These are phyloP conservation scores for Tenebrio molitor DNA, from an alignment of 1,140 invertebrate genomes.

Conservation along the genomic window DNA sequence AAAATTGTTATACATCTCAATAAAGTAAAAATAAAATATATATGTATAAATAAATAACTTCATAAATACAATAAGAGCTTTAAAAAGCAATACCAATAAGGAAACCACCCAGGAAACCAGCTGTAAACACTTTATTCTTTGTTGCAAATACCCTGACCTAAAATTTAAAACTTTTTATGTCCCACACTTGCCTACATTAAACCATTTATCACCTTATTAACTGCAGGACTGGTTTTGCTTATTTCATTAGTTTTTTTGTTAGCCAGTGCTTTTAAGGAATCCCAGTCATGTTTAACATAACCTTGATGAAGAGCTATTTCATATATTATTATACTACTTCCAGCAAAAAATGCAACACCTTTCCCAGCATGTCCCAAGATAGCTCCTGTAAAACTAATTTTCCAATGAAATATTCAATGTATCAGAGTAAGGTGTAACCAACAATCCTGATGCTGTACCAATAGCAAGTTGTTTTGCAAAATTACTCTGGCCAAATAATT, in stretches of 20 bases:
- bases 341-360: background rate
- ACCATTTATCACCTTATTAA: constrained; percentile 6
- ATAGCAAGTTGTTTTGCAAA: constrained; percentile 11
- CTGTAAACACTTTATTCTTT: background rate
- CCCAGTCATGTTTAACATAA: constrained; percentile 14
- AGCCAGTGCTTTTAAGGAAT: constrained; percentile 4
- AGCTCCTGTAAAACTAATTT: constrained; percentile 18
- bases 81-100: constrained; percentile 24
- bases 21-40: too few species aligned
- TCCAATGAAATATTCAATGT: background rate
- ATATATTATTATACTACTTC: constrained; percentile 10
- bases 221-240: background rate
- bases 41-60: background rate
- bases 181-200: too few species aligned
- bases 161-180: constrained; percentile 10
- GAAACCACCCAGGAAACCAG: constrained; percentile 29
- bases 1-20: too few species aligned
- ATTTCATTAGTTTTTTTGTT: constrained; percentile 9
- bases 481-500: background rate
- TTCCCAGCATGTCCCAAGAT: background rate
- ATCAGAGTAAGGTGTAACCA: background rate
- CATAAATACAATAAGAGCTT: constrained; percentile 11
- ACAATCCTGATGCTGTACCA: constrained; percentile 21
- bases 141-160: constrained; percentile 25
- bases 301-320: constrained; percentile 33